Evolutionary conservation across 2,888 invertebrate species (phyloP), one percentile per base, ranked within the genome.

Genomic region (Onthophagus sagittarius): DNA sequence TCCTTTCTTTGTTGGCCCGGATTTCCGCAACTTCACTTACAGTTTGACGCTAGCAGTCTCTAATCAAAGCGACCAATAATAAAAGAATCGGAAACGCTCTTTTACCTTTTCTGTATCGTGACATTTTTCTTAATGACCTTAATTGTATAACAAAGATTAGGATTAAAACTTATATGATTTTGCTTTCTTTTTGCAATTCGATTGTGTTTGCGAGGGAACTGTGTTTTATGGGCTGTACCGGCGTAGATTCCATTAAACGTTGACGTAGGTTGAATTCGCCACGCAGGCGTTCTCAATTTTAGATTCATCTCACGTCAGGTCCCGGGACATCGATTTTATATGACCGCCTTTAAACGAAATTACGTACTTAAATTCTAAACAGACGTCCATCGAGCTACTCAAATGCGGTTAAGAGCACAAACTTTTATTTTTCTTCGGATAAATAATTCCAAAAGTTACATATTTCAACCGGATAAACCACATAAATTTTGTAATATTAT

Each of bases 321-420:
- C 77, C 75, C 75, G 69, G 76, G 76, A 79, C 78, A 81, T 80
- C 80, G 79, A 79, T 80, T 80, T 79, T 79, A 79, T 79, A 80
- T 79, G 79, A 78, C 77, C 79, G 73, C 77, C 79, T 76, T 78
- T 79, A 79, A 79, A 77, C 77, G 76, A 78, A 79, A 79, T 79
- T 78, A 75, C 78, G 76, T 77, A 76, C 78, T 79, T 77, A 77
- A 77, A 75, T 73, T 75, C 74, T 76, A 76, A 76, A 75, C 39
- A 53, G 39, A 53, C 39, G 39, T 53, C 39, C 39, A 53, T 53
- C 39, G 39, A 53, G 11, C 39, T 9, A 53, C 39, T 53, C 7
- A 11, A 53, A 53, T 53, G 39, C 11, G 39, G 39, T 53, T 53
- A 53, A 11, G 23, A 23, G 23, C 1, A 23, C 23, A 23, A 53